Evolutionary conservation across 2,113 vertebrate species (phyloP), one percentile per base, ranked within the genome.

Genomic region (zebrafish (Danio rerio)): DNA sequence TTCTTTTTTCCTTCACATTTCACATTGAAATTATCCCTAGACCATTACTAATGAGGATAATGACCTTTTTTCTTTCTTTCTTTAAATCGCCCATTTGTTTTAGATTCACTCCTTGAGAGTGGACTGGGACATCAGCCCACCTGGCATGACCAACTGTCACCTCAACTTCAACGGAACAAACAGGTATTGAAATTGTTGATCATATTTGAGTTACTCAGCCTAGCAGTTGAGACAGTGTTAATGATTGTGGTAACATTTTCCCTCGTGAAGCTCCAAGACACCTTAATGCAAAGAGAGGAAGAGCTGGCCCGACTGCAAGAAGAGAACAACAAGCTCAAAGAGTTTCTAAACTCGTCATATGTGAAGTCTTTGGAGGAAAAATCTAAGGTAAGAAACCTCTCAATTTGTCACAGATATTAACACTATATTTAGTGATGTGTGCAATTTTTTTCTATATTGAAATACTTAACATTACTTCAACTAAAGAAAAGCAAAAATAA

Each of bases 231-330:
- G 4, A 55, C 5, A 10, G 4, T 62, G 20, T n/a, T 20, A 76
- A 58, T 53, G 13, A 72, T 42, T 11, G 43, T 16, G 7, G 9
- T 56, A 15, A 50, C 1, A 31, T 43, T 56, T 8, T 49, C 49
- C 43, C 59, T 16, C 50, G 7, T 86, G 40, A 91, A 99, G 98
- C 96, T 99, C 12, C 97, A 97, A 91, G 97, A 99, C 84, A 95
- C 94, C 10, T 89, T 99, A 85, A 88, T 96, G 77, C 97, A 98
- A 92, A 96, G 96, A 85, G 98, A 99, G 87, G 97, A 98, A 89
- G 95, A 99, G 91, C 94, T 99, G 81, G 94, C 93, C 81, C 89
- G 95, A 40, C 90, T 99, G 61, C 97, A 98, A 52, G 95, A 97
- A 78, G 98, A 99, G 88, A 99, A 99, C 91, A 92, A 90, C 87